These are phyloP conservation scores for Argopecten irradians DNA, from an alignment of 1,140 invertebrate genomes.

Conservation along the genomic window DNA sequence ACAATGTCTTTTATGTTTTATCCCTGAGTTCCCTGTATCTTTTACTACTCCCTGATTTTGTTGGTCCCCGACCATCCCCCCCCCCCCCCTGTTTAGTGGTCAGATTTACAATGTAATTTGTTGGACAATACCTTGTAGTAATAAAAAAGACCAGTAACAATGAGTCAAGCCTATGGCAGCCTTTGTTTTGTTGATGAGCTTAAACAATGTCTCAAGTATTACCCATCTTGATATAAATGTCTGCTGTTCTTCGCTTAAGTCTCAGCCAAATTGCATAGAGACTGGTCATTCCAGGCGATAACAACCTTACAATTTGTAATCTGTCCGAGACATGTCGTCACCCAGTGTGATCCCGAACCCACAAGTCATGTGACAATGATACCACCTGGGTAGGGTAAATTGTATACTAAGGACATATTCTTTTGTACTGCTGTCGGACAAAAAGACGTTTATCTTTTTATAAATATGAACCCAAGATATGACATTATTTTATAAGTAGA, in stretches of 20 bases:
- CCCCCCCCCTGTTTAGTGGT: background rate
- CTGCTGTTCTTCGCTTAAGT: background rate
- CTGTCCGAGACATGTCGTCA: background rate
- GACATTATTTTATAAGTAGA: background rate
- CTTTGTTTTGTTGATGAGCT: constrained; percentile 2
- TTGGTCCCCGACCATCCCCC: too few species aligned
- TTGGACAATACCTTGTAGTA: background rate
- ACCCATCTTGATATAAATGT: background rate
- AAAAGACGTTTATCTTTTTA: background rate
- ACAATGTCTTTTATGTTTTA: too few species aligned
- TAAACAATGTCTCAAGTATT: constrained; percentile 17
- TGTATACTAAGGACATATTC: background rate
- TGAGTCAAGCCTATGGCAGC: background rate
- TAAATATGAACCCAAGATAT: background rate
- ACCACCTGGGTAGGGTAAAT: background rate
- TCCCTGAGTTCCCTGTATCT: too few species aligned
- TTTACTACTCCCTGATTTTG: too few species aligned
- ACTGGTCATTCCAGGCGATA: background rate
- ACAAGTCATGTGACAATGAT: background rate
- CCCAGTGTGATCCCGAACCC: background rate
- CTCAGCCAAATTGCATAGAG: constrained; percentile 20
- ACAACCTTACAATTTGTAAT: background rate
- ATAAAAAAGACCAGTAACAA: background rate
- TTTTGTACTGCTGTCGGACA: background rate
- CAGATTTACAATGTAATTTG: background rate